Evolutionary conservation across 2,797 vertebrate genomes (phyloP).

Genomic region (Coccyzus lansbergi): DNA sequence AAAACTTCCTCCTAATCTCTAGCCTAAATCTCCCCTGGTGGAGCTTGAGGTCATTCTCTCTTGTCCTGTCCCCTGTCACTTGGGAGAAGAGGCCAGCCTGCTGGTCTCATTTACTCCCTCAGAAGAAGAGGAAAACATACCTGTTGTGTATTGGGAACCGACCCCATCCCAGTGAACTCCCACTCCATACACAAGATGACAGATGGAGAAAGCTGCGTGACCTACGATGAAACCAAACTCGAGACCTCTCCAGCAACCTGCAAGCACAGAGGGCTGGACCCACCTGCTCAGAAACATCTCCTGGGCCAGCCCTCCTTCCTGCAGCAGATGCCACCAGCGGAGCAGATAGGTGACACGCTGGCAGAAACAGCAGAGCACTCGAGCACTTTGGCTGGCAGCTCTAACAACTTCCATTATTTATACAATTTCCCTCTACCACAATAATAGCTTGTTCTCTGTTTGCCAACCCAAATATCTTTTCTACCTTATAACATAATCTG

Average conservation of each 20-base stretch:
- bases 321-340: neutral
- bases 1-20: too few species aligned
- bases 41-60: too few species aligned
- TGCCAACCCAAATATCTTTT: neutral
- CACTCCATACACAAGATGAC: neutral
- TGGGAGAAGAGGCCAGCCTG: too few species aligned
- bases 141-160: rapidly evolving
- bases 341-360: rapidly evolving
- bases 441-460: neutral
- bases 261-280: neutral
- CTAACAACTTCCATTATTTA: neutral
- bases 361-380: neutral
- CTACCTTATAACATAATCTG: neutral
- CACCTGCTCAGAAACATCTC: neutral
- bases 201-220: neutral
- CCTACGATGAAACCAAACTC: neutral
- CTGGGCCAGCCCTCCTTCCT: neutral
- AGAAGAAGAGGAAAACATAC: neutral
- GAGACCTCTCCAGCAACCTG: neutral
- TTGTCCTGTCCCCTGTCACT: too few species aligned
- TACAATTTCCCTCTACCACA: neutral
- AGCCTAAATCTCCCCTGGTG: too few species aligned
- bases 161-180: neutral
- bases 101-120: neutral
- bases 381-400: neutral